Conservation (phyloP, 2,797 vertebrate species). For the Corythornis leucogaster region DNA sequence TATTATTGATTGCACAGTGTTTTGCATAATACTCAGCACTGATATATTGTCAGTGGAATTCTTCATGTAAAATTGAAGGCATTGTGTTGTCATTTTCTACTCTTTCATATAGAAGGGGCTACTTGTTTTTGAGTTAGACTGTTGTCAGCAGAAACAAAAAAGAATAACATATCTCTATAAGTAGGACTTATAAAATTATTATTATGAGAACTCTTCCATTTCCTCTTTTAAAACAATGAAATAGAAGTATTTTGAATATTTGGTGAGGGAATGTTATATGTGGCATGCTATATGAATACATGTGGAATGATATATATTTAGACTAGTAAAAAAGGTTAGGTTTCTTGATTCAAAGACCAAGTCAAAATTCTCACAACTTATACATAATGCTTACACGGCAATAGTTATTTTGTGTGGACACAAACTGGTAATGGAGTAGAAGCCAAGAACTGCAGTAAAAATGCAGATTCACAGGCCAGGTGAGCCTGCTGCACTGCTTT, state of each 20-base stretch:
- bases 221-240: neutral
- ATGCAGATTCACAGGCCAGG: neutral
- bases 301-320: neutral
- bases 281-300: neutral
- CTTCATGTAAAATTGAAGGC: neutral
- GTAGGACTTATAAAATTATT: neutral
- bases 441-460: neutral
- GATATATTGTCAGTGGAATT: neutral
- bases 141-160: conserved; percentile 12
- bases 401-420: neutral
- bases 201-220: neutral
- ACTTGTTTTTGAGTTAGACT: conserved; percentile 8
- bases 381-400: rapidly evolving
- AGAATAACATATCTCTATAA: neutral
- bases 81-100: neutral
- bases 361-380: neutral
- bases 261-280: neutral
- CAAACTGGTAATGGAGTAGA: neutral
- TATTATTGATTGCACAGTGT: neutral
- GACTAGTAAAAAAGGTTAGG: neutral
- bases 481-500: neutral
- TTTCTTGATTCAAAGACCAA: neutral
- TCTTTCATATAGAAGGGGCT: neutral
- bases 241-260: neutral
- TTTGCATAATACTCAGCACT: neutral